Percentiles rank a stretch among this genome's conserved stretches.
Conservation (phyloP, 2,888 invertebrate genomes). For the Tenthredo distinguenda region DNA sequence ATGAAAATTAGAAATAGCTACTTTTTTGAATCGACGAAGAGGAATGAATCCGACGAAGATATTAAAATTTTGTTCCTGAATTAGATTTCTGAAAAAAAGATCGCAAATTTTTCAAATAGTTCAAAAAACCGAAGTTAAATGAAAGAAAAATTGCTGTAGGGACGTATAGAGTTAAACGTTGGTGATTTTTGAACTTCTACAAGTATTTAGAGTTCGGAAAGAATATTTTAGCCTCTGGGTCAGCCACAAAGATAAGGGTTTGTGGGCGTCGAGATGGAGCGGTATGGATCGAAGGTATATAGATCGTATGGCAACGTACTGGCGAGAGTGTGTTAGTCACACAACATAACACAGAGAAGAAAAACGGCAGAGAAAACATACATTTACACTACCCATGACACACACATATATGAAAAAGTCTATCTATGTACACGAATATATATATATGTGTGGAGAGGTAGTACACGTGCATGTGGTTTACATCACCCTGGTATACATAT, state of each 20-base stretch:
- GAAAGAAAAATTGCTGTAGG: not conserved
- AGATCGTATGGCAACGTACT: slow-evolving; percentile 48
- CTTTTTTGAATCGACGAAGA: not conserved
- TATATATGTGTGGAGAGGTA: not conserved
- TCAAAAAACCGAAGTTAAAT: not conserved
- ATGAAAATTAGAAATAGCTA: not conserved
- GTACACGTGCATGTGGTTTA: slow-evolving; percentile 5
- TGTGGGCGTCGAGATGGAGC: slow-evolving; percentile 49
- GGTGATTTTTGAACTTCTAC: not conserved
- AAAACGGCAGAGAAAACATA: not conserved
- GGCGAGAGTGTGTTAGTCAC: slow-evolving; percentile 27
- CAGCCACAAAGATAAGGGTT: slow-evolving; percentile 46
- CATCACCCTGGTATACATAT: not conserved
- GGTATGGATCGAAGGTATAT: slow-evolving; percentile 50
- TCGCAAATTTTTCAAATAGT: too few species aligned
- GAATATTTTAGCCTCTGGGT: slow-evolving; percentile 37
- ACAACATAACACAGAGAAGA: slow-evolving; percentile 13
- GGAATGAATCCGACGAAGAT: not conserved
- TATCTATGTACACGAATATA: not conserved
- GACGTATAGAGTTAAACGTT: not conserved
- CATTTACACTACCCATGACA: not conserved
- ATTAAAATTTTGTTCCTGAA: not conserved
- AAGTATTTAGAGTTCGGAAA: not conserved
- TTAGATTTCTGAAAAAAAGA: too few species aligned
- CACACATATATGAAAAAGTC: not conserved